phyloP scores from a whole-genome alignment of 2,888 invertebrate species.

The Brachyptera putata region DNA sequence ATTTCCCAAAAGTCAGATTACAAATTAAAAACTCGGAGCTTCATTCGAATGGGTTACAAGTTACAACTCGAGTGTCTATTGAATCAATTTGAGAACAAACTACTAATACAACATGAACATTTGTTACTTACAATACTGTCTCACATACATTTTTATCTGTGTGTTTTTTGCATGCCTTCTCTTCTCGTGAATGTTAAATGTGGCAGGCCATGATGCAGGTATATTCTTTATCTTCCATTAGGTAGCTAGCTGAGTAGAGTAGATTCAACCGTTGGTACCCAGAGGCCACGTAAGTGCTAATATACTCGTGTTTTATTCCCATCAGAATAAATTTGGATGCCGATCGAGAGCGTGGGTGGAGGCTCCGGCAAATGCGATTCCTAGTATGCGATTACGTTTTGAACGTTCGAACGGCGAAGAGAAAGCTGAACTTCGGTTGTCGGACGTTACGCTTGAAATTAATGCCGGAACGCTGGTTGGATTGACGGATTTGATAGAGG shows the following conservation, averaged over 20 bases:
- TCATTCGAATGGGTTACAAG: no score
- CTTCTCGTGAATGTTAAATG: constrained; percentile 69
- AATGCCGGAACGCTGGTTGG: constrained; percentile 80
- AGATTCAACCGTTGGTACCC: not conserved
- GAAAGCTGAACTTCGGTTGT: constrained; percentile 61
- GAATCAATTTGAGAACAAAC: no score
- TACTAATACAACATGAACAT: constrained; percentile 20
- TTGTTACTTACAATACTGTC: constrained; percentile 10
- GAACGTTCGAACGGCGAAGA: constrained; percentile 47
- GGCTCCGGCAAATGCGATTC: constrained; percentile 47
- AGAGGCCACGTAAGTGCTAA: not conserved
- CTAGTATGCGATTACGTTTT: constrained; percentile 57
- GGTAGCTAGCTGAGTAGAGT: constrained; percentile 13
- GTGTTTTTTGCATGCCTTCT: constrained; percentile 57
- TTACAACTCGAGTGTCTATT: no score
- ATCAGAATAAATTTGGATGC: constrained; percentile 75
- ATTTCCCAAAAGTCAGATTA: no score
- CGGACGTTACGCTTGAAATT: constrained; percentile 62
- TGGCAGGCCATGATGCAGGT: constrained; percentile 66
- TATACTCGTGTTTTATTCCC: constrained; percentile 13
- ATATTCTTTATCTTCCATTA: constrained; percentile 38
- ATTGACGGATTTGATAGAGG: constrained; percentile 78
- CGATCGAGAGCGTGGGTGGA: constrained; percentile 78
- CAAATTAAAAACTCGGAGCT: no score
- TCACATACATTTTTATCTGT: constrained; percentile 33